A percentile compares a stretch with the other conserved stretches of the same genome.
Evolutionary conservation across 1,140 invertebrate species (phyloP).

Genomic region (Galleria mellonella): DNA sequence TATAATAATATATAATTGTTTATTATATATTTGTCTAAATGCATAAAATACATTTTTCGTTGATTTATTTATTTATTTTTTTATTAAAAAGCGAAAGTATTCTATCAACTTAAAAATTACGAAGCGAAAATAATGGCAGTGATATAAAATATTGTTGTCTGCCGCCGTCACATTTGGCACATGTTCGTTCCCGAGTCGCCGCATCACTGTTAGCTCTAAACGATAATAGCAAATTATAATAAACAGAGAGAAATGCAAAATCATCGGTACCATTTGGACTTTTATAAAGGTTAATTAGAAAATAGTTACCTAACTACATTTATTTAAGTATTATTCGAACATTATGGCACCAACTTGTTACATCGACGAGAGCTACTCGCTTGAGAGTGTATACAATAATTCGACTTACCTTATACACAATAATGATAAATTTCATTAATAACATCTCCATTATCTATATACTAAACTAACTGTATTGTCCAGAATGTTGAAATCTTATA

Average conservation of each 20-base stretch:
- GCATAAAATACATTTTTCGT: slow-evolving; percentile 28
- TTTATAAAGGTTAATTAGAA: slow-evolving; percentile 22
- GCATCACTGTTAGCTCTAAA: slow-evolving; percentile 5
- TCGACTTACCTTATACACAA: slow-evolving; percentile 1
- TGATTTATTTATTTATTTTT: too few species aligned
- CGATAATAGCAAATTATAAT: slow-evolving; percentile 5
- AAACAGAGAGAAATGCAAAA: background rate
- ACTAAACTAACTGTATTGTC: slow-evolving; percentile 51
- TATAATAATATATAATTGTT: slow-evolving; percentile 23
- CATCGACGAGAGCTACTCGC: slow-evolving; percentile 18
- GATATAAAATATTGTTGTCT: slow-evolving; percentile 22
- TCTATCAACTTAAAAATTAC: slow-evolving; percentile 18
- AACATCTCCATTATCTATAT: too few species aligned
- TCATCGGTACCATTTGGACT: background rate
- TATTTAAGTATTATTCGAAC: slow-evolving; percentile 38
- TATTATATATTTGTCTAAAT: slow-evolving; percentile 3
- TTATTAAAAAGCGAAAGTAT: slow-evolving; percentile 17
- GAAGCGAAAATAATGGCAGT: slow-evolving; percentile 42
- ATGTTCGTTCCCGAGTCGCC: slow-evolving; percentile 12
- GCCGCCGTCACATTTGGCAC: slow-evolving; percentile 43
- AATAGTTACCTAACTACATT: slow-evolving; percentile 47
- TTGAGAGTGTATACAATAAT: slow-evolving; percentile 11
- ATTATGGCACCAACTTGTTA: slow-evolving; percentile 52
- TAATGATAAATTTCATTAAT: too few species aligned
- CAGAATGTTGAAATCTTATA: slow-evolving; percentile 29